Evolutionary conservation across 2,797 vertebrate species (phyloP), one percentile per base, ranked within the genome.

Genomic region (Liparis tanakae): DNA sequence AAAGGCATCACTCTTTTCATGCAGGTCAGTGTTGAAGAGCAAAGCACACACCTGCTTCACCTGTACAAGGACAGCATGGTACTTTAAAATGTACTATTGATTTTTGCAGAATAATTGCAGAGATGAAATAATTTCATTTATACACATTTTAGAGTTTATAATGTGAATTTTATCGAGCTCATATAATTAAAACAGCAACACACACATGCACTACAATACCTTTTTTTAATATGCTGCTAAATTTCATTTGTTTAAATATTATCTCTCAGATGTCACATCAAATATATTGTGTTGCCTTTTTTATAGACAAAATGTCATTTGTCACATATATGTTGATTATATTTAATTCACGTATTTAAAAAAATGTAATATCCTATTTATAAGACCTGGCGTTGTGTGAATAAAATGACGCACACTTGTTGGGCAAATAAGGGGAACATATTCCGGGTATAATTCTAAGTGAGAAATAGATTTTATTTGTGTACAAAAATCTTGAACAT

Each of bases 21-120:
- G 48, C 14, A 65, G 70, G 67, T 85, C 68, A 84, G 33, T 18
- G n/a, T 1, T 62, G 56, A 69, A 22, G 50, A 46, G 41, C 59
- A 62, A 43, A 80, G 39, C 44, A 77, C 65, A 86, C 82, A 87
- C 79, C 73, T 84, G 75, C 30, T 61, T 5, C 67, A 84, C 72
- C 55, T 87, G 79, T 67, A 50, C 66, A 79, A 76, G 73, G 44
- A 59, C 44, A 81, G 54, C 54, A 48, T 61, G 57, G 3, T 13
- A 36, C 56, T 64, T 46, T 55, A 34, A 68, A 70, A 53, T 18
- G 5, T 22, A 44, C 43, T 12, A 15, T 17, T 78, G 12, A 43
- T 36, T 61, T 54, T 50, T 72, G 3, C 12, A 10, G 22, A 58
- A 61, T 80, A 59, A 75, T 44, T 37, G 7, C 12, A 75, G 4